Base-by-base conservation (phyloP, 2,888 invertebrate species). In the Eledona agricola region DNA sequence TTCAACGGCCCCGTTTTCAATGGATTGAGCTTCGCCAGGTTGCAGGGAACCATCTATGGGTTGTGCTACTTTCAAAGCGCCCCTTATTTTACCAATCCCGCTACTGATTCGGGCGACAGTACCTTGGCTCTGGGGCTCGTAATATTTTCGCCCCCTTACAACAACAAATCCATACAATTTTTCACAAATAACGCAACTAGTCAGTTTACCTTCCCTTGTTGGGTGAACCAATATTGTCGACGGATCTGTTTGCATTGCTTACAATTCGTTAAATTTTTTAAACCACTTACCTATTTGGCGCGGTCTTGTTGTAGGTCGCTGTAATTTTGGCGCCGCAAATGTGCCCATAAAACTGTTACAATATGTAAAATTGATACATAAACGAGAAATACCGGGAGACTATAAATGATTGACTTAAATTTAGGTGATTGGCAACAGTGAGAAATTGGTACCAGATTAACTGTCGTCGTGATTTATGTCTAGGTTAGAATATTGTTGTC, bases 271-370 rank as follows among this genome's bases (percentile, higher is more conserved):
- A 40, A 40, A 4, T 9, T 9, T 29, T n/a, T n/a, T 13, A 42
- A n/a, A 56, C 26, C 54, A 77, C 78, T 79, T 69, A 83, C 84
- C 79, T 82, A 65, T 79, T 80, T 4, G 77, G 75, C 64, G 80
- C 75, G 38, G 79, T 73, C 66, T 83, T 86, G 11, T 78, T 76
- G 64, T 80, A 81, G 20, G 79, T 80, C 5, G 80, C 78, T 1
- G 83, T 79, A 52, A 82, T 77, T 66, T 87, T 81, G 29, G 83
- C 80, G 5, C 90, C 90, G 67, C 88, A 85, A 22, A 89, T 76
- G 68, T 86, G 78, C 63, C 80, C 83, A 71, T 89, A 90, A 72
- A 88, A 88, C 88, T 89, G 78, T 10, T 3, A 23, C 19, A 29
- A 31, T n/a, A n/a, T n/a, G n/a, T n/a, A n/a, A n/a, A n/a, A n/a